Conservation (phyloP, 2,113 vertebrate genomes). For the Myocastor coypus region DNA sequence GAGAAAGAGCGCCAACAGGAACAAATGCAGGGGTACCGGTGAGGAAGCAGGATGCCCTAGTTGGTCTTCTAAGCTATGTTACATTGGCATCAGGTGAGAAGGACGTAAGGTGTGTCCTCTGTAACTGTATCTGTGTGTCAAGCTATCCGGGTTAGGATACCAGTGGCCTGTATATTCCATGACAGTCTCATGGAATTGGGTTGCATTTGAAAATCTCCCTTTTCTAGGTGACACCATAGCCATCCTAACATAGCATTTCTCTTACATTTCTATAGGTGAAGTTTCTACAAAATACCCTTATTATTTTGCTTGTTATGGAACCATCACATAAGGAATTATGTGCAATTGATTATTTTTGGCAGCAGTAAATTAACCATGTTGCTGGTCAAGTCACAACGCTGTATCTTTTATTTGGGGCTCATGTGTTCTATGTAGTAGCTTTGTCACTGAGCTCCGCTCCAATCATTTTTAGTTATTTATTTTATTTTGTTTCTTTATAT, state of each 20-base stretch:
- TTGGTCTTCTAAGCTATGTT: neutral
- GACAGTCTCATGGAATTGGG: neutral
- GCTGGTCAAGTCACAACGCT: too few species aligned
- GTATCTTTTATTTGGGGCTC: neutral
- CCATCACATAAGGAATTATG: neutral
- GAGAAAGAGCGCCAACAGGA: neutral
- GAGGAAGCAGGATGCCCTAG: neutral
- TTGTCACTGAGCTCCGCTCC: neutral
- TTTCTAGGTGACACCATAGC: neutral
- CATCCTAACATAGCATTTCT: neutral
- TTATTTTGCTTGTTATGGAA: neutral
- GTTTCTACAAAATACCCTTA: neutral
- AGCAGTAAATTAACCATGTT: neutral
- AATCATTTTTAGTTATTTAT: neutral
- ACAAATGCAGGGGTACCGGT: neutral
- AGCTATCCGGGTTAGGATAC: neutral
- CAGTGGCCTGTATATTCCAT: neutral
- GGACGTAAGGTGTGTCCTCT: neutral
- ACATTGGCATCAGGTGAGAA: neutral
- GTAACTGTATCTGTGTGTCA: neutral
- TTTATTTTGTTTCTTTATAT: too few species aligned
- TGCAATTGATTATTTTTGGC: neutral
- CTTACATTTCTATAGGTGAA: neutral
- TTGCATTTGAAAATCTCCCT: neutral
- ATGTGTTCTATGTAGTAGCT: neutral